A percentile compares a stretch with the other conserved stretches of the same genome.
These are phyloP conservation scores for Mythimna pallens DNA, from an alignment of 2,888 invertebrate genomes.

Conservation along the genomic window DNA sequence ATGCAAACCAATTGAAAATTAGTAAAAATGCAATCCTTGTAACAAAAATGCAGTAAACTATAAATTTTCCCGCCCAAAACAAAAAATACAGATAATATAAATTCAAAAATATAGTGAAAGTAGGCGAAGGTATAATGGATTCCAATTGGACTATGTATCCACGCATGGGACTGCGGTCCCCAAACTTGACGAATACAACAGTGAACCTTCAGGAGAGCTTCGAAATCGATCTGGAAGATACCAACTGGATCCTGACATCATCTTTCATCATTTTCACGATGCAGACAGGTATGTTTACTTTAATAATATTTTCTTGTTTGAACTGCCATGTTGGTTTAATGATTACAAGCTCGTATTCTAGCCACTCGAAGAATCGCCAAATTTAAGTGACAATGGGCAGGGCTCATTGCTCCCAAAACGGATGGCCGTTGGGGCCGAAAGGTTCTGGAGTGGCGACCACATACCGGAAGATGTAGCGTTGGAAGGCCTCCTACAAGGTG, in stretches of 20 bases:
- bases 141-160: slow-evolving; percentile 77
- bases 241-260: slow-evolving; percentile 95
- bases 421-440: too few relatives aligned
- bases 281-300: slow-evolving; percentile 93
- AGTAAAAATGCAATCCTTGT: slow-evolving; percentile 13
- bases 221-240: slow-evolving; percentile 94
- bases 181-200: slow-evolving; percentile 83
- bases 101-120: background rate
- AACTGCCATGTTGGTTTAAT: background rate
- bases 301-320: too few relatives aligned
- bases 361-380: too few relatives aligned
- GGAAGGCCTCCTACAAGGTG: too few relatives aligned
- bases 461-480: too few relatives aligned
- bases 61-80: slow-evolving; percentile 37
- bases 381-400: too few relatives aligned
- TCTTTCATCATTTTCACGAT: slow-evolving; percentile 94
- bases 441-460: too few relatives aligned
- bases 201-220: slow-evolving; percentile 91
- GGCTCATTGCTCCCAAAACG: too few relatives aligned
- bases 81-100: slow-evolving; percentile 35
- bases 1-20: slow-evolving; percentile 4
- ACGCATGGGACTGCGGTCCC: slow-evolving; percentile 77
- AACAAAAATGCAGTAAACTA: background rate
- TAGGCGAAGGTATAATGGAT: slow-evolving; percentile 71
- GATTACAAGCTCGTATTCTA: too few relatives aligned